phyloP scores from a whole-genome alignment of 1,140 invertebrate species.

The Neotoxoptera formosana region DNA sequence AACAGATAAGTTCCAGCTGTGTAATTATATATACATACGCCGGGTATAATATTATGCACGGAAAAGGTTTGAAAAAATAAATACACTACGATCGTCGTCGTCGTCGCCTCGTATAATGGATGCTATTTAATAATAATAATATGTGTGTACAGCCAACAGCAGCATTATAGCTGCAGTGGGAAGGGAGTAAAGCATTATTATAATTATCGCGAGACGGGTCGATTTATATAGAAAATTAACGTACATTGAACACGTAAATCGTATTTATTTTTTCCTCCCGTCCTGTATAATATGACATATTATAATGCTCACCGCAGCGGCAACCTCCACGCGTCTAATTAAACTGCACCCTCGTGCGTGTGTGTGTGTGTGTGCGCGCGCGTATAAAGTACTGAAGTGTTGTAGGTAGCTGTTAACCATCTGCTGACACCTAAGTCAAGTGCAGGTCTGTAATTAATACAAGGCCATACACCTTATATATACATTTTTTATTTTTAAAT shows the following conservation, averaged over 20 bases:
- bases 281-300: background rate
- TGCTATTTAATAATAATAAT: background rate
- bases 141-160: background rate
- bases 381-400: background rate
- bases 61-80: background rate
- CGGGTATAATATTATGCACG: background rate
- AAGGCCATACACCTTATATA: background rate
- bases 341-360: background rate
- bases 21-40: background rate
- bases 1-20: background rate
- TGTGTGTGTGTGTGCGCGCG: background rate
- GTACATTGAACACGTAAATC: slow-evolving; percentile 44
- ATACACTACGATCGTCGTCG: background rate
- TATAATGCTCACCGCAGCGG: background rate
- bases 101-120: background rate
- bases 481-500: background rate
- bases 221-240: slow-evolving; percentile 48
- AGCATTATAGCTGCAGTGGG: background rate
- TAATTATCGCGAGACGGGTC: background rate
- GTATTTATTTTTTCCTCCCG: background rate
- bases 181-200: background rate
- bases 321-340: background rate
- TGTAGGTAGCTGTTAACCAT: background rate
- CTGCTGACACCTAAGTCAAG: slow-evolving; percentile 33
- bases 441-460: slow-evolving; percentile 43